Evolutionary conservation across 2,888 invertebrate genomes (phyloP), one percentile per base, ranked within the genome.

Genomic region (Embidobia sp.): DNA sequence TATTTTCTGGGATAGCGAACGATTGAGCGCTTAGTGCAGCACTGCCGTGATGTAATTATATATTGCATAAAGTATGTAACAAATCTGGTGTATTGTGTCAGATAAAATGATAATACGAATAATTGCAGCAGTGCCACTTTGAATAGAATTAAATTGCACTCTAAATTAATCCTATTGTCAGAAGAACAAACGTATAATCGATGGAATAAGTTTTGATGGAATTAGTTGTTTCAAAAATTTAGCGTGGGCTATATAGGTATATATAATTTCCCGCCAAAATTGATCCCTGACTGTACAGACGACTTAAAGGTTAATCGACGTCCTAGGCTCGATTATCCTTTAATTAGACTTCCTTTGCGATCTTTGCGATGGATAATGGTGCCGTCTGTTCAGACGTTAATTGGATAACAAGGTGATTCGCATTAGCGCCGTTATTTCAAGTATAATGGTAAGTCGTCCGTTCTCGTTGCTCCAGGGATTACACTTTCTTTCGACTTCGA

Each of bases 401-500:
- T 81, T 81, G 78, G 80, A 81, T 80, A 82, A 81, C 80, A 80
- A 77, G 79, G 61, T 66, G 72, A 77, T 77, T 77, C 67, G 72
- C 72, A 76, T 76, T 76, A 70, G 40, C 76, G 61, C 61, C 53
- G 61, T 75, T 75, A 67, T 75, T 75, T 67, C 61, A 75, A 75
- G 75, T 73, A 55, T 77, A 77, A 77, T 77, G 46, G 67, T 57
- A 70, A 77, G 73, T 77, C 77, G 51, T 77, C 63, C 46, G 46
- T 67, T 69, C 63, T 77, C 63, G 37, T 51, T 63, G 49, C 69
- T 69, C 73, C 13, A 15, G 73, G 73, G 77, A 73, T 73, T 73
- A 73, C 57, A 73, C 63, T 77, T 73, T 77, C 57, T 67, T 77
- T 59, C 49, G 53, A 67, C 73, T 77, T 66, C 61, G 67, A 67